phyloP scores from a whole-genome alignment of 1,140 invertebrate species.

The Brachionus rotundiformis region DNA sequence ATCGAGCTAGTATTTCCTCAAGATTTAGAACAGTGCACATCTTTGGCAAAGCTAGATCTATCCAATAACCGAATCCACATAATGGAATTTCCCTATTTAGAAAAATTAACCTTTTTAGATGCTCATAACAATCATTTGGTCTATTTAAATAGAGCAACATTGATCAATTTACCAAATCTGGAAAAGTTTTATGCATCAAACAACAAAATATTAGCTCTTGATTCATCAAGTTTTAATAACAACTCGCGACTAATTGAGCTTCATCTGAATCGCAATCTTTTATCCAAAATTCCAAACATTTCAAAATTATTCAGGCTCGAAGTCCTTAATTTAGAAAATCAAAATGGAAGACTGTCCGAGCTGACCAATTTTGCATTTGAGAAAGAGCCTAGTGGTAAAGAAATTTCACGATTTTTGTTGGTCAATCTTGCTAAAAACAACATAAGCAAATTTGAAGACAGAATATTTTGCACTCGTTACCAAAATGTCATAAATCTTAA shows the following conservation, averaged over 20 bases:
- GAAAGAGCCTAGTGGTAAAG: background rate
- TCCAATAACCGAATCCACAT: background rate
- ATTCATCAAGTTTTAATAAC: slow-evolving; percentile 4
- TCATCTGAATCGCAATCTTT: background rate
- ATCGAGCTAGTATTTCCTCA: background rate
- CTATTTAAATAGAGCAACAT: background rate
- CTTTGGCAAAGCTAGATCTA: background rate
- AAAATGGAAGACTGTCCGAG: slow-evolving; percentile 11
- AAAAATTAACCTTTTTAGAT: background rate
- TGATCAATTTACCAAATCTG: background rate
- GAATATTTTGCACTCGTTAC: background rate
- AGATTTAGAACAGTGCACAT: background rate
- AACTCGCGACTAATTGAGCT: background rate
- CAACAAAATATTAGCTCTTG: background rate
- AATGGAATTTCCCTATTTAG: slow-evolving; percentile 3
- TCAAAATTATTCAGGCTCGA: background rate
- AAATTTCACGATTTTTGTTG: background rate
- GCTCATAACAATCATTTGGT: background rate
- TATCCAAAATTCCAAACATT: slow-evolving; percentile 28
- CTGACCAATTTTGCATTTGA: slow-evolving; percentile 25
- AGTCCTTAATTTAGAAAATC: background rate
- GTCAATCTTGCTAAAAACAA: background rate
- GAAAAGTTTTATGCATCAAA: background rate
- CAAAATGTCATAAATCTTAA: background rate
- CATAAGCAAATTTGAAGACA: background rate